A percentile compares a stretch with the other conserved stretches of the same genome.
These are phyloP conservation scores for Carpatolechia fugitivella DNA, from an alignment of 2,888 invertebrate species.

Conservation along the genomic window DNA sequence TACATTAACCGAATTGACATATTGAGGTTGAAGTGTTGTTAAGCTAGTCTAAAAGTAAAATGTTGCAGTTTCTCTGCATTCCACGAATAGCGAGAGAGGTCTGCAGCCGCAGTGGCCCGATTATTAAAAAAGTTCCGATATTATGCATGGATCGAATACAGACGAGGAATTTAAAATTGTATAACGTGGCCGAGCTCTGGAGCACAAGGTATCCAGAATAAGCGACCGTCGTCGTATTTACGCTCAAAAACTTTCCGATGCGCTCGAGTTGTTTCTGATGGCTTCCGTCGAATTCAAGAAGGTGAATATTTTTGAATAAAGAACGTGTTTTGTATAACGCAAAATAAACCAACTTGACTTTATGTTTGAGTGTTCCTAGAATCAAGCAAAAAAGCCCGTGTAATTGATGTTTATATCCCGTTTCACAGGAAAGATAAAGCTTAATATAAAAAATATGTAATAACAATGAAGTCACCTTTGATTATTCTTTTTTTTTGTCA, in stretches of 20 bases:
- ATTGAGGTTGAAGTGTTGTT: constrained; percentile 7
- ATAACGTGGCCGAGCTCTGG: neutral
- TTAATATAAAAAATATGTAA: no score
- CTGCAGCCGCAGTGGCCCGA: constrained; percentile 30
- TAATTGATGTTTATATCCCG: no score
- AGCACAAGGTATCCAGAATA: neutral
- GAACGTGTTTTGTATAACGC: no score
- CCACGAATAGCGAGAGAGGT: constrained; percentile 20
- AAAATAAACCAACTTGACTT: no score
- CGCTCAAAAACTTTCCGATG: neutral
- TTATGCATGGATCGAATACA: constrained; percentile 29
- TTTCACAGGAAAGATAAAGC: no score
- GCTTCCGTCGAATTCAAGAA: neutral
- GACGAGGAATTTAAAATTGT: constrained; percentile 38
- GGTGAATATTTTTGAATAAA: neutral
- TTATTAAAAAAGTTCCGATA: constrained; percentile 37
- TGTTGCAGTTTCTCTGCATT: constrained; percentile 2
- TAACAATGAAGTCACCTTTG: no score
- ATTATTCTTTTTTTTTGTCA: no score
- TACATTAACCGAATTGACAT: neutral
- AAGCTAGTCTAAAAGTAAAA: constrained; percentile 2
- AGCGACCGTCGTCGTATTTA: constrained; percentile 4
- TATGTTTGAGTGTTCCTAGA: no score
- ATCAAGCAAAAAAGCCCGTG: no score
- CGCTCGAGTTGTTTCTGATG: neutral